These are phyloP conservation scores for Tokudaia muenninki DNA, from an alignment of 2,797 vertebrate species.

Conservation along the genomic window DNA sequence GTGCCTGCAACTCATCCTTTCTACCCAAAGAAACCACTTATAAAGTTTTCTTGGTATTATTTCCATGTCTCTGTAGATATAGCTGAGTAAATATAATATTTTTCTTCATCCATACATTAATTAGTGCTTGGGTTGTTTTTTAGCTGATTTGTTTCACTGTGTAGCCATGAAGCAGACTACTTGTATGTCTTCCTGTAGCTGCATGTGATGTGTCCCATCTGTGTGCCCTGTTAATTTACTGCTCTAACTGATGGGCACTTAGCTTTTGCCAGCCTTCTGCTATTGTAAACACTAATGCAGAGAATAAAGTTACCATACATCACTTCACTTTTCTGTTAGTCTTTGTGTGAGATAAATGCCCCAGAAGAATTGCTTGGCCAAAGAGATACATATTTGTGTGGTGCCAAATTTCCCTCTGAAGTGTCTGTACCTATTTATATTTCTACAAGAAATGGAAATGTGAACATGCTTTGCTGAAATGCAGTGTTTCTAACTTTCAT, in stretches of 20 bases:
- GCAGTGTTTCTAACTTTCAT: slow-evolving; percentile 38
- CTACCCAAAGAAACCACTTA: background rate
- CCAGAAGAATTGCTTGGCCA: background rate
- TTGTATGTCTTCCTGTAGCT: background rate
- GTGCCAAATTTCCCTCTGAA: background rate
- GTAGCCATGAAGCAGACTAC: background rate
- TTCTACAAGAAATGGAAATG: background rate
- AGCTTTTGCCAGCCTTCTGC: slow-evolving; percentile 1
- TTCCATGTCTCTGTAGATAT: background rate
- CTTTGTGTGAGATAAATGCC: background rate
- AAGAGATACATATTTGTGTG: background rate
- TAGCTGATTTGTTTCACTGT: slow-evolving; percentile 25
- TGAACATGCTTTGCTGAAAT: slow-evolving; percentile 5
- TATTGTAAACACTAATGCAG: background rate
- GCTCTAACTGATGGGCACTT: background rate
- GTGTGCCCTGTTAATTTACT: background rate
- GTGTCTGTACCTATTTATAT: background rate
- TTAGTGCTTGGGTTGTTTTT: background rate
- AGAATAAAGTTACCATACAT: background rate
- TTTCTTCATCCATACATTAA: slow-evolving; percentile 10
- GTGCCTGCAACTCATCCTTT: background rate
- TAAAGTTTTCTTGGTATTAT: slow-evolving; percentile 12
- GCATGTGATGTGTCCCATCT: background rate
- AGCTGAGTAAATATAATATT: slow-evolving; percentile 19
- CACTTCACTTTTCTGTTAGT: background rate